phyloP scores from a whole-genome alignment of 2,113 vertebrate species.

The Dolichallabes microphthalmus region DNA sequence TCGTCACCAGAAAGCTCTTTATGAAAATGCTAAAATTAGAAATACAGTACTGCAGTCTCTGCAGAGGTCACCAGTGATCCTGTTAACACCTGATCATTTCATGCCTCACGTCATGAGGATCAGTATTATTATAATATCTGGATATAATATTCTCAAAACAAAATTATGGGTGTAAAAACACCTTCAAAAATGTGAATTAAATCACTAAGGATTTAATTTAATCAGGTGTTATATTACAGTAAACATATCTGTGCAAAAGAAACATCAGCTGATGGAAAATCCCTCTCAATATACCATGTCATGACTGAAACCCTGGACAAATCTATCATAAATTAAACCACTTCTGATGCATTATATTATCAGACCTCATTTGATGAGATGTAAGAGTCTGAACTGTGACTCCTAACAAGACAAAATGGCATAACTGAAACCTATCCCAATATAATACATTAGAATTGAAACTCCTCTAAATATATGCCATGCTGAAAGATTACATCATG shows the following conservation, averaged over 20 bases:
- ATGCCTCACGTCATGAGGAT: neutral
- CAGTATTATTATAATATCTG: neutral
- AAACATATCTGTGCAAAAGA: neutral
- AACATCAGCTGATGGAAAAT: neutral
- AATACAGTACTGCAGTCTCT: slow-evolving; percentile 52
- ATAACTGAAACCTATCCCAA: neutral
- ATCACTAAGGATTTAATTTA: neutral
- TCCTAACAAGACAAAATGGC: neutral
- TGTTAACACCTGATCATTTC: slow-evolving; percentile 10
- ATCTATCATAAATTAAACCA: neutral
- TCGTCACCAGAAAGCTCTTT: slow-evolving; percentile 60
- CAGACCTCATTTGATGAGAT: neutral
- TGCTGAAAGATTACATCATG: neutral
- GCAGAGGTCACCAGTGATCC: slow-evolving; percentile 39
- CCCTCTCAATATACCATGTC: neutral
- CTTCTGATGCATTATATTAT: too few relatives aligned
- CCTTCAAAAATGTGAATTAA: neutral
- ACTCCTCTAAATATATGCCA: too few relatives aligned
- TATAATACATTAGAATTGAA: neutral
- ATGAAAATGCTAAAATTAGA: slow-evolving; percentile 33
- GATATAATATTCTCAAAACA: neutral
- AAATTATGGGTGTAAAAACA: neutral
- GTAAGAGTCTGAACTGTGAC: neutral
- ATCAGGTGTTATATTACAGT: neutral
- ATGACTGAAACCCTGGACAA: neutral